Evolutionary conservation across 30 jellyfish, hydroid and myxozoan genomes (phyloP), one percentile per base, ranked within the genome.

Genomic region (Nemopilema nomurai): DNA sequence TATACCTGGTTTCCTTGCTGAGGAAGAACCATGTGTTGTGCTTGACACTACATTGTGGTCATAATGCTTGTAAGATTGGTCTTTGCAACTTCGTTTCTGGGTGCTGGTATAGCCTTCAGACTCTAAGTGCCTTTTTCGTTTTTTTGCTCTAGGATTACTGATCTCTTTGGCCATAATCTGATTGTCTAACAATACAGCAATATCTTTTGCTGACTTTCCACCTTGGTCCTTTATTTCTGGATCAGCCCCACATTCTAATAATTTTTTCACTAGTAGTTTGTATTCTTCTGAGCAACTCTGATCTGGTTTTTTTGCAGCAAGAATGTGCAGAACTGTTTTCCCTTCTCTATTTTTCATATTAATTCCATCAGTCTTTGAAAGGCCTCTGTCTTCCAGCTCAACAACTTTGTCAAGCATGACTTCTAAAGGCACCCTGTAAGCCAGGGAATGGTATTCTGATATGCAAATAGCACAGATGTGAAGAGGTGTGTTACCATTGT

Each of bases 401-500:
- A 79, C 67, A 28, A 77, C 83, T 62, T 67, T 78, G 1, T 77
- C 69, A 1, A 87, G 63, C 94, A 91, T 86, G 0, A 49, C 77
- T 50, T 62, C 74, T 21, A 86, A 62, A 18, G 84, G 79, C 66
- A 26, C 24, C 41, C 73, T 81, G 73, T 65, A 53, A 23, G 68
- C 50, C 28, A 66, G 62, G 0, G 49, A 49, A 18, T 29, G 33
- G 29, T 83, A 83, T 7, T 80, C 76, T 22, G 31, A 49, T 0
- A 57, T 41, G 62, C 28, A 25, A 25, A 33, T 71, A 18, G 98
- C 98, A 87, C 97, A 87, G 21, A 80, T 62, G 67, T 92, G 98
- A 1, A 83, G 81, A 25, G 98, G 98, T 49, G 98, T 92, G n/a
- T 83, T 81, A 19, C 90, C 87, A 65, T 92, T 83, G 51, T 68